Percentiles rank a stretch among this genome's conserved stretches.
These are phyloP conservation scores for Stichodactyla mertensii DNA, from an alignment of 64 coral and sea anemone species.

Conservation along the genomic window DNA sequence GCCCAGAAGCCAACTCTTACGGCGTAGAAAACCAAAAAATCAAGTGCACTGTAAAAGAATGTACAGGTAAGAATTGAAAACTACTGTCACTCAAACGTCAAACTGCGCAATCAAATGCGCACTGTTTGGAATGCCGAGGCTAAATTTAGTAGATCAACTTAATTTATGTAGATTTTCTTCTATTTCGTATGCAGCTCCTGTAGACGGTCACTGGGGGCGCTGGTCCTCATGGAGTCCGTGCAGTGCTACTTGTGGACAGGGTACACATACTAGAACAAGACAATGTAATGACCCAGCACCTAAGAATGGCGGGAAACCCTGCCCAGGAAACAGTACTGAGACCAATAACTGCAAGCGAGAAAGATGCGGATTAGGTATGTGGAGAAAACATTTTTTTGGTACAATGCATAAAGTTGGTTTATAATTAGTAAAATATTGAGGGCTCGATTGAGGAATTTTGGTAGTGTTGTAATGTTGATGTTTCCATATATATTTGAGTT, in stretches of 20 bases:
- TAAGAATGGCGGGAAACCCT: slow-evolving; percentile 44
- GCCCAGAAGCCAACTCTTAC: slow-evolving; percentile 37
- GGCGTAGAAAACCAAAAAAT: slow-evolving; percentile 26
- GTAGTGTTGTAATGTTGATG: too few relatives aligned
- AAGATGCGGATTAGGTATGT: slow-evolving; percentile 10
- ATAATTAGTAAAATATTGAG: too few relatives aligned
- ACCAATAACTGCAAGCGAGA: background rate
- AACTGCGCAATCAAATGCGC: background rate
- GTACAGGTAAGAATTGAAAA: slow-evolving; percentile 37
- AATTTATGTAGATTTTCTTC: background rate
- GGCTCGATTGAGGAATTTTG: too few relatives aligned
- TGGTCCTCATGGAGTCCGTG: slow-evolving; percentile 40
- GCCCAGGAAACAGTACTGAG: slow-evolving; percentile 4
- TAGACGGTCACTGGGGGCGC: slow-evolving; percentile 51
- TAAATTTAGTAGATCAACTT: background rate
- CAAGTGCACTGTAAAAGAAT: slow-evolving; percentile 32
- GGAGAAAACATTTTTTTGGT: too few relatives aligned
- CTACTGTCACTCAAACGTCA: background rate
- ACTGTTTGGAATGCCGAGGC: too few relatives aligned
- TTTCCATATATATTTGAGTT: too few relatives aligned
- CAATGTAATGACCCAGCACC: slow-evolving; percentile 28
- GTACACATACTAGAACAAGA: slow-evolving; percentile 37
- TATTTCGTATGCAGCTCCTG: slow-evolving; percentile 15
- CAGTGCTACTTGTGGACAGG: slow-evolving; percentile 20
- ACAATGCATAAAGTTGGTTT: too few relatives aligned